These are phyloP conservation scores for Sorex fumeus DNA, from an alignment of 2,113 vertebrate species.

Conservation along the genomic window DNA sequence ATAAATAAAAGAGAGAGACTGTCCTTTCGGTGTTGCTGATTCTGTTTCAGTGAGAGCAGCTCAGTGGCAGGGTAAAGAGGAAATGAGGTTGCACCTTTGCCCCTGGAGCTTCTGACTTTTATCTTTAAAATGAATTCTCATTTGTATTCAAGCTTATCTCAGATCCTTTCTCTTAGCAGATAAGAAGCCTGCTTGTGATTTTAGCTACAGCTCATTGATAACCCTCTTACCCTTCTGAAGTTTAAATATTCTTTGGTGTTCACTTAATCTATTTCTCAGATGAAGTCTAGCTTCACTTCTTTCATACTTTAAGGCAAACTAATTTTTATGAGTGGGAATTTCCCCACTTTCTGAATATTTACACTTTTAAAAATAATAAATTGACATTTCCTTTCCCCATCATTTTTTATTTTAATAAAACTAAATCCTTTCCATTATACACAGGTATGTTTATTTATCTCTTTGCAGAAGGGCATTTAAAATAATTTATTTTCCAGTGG, in stretches of 20 bases:
- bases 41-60: background rate
- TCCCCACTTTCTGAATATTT: background rate
- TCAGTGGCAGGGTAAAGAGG: background rate
- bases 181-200: constrained; percentile 38
- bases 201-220: constrained; percentile 49
- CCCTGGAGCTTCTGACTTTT: constrained; percentile 19
- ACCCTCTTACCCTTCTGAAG: constrained; percentile 24
- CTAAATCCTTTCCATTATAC: background rate
- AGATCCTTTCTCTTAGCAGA: constrained; percentile 54
- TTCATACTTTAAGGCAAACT: constrained; percentile 16
- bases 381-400: constrained; percentile 1
- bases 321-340: background rate
- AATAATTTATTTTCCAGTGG: background rate
- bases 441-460: constrained; percentile 3
- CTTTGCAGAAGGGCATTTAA: background rate
- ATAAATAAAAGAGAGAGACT: background rate
- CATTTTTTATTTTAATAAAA: background rate
- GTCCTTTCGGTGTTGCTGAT: background rate
- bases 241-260: constrained; percentile 50
- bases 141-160: constrained; percentile 35
- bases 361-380: background rate
- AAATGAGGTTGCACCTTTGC: background rate
- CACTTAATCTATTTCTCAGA: constrained; percentile 60
- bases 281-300: constrained; percentile 48
- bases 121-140: constrained; percentile 67